Evolutionary conservation across 2,797 vertebrate genomes (phyloP).

Genomic region (Cetoscarus ocellatus): DNA sequence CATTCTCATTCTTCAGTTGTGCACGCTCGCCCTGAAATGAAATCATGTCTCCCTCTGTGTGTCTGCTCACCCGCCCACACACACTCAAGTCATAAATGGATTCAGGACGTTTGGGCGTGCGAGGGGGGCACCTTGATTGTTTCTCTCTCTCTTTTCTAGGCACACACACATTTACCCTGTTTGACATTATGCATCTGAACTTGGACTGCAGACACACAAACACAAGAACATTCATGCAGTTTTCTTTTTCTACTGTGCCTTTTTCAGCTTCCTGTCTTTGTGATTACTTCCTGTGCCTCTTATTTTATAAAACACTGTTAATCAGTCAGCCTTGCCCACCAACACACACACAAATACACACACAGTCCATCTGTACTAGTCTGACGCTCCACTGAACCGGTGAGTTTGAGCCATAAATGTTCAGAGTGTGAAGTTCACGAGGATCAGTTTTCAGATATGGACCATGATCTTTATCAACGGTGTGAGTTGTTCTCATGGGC

Average conservation of each 20-base stretch:
- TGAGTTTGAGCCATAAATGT: too few species aligned
- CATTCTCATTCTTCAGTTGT: conserved; percentile 49
- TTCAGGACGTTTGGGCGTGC: conserved; percentile 16
- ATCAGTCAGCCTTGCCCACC: not conserved
- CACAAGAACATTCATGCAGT: not conserved
- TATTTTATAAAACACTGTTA: not conserved
- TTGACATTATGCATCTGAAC: conserved; percentile 13
- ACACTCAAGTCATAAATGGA: conserved; percentile 19
- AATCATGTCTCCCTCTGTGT: conserved; percentile 58
- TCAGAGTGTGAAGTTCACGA: too few species aligned
- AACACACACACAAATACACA: not conserved
- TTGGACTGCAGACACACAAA: conserved; percentile 2
- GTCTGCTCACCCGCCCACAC: conserved; percentile 3
- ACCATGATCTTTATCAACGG: too few species aligned
- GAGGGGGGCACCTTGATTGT: conserved; percentile 54
- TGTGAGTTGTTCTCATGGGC: too few species aligned
- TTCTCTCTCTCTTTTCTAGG: not conserved
- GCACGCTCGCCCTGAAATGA: conserved; percentile 51
- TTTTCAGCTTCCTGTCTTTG: conserved; percentile 42
- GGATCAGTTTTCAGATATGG: too few species aligned
- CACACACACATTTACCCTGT: not conserved
- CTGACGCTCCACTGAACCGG: too few species aligned
- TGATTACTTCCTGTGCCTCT: conserved; percentile 19
- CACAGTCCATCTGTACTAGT: not conserved
- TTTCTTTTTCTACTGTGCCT: not conserved